Evolutionary conservation across 2,113 vertebrate species (phyloP).

Genomic region (Ciconia stormi): DNA sequence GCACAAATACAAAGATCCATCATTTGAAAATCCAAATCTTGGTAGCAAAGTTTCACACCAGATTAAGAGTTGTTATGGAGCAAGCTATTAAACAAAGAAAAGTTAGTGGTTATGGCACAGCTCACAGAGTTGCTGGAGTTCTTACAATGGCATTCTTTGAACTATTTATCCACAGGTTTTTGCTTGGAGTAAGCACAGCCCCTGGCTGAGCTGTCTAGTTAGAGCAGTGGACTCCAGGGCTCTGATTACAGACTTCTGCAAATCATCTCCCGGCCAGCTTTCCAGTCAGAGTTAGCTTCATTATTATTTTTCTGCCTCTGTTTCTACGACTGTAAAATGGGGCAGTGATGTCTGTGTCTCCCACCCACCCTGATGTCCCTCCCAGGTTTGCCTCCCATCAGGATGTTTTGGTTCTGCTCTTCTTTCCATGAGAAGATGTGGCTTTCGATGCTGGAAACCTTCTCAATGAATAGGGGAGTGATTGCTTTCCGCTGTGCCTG

Average conservation of each 20-base stretch:
- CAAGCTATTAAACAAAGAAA: not conserved
- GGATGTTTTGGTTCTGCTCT: not conserved
- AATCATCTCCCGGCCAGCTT: not conserved
- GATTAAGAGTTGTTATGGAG: not conserved
- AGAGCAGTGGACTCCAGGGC: not conserved
- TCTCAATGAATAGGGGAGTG: rapidly evolving
- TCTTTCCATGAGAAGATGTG: not conserved
- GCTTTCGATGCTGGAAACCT: not conserved
- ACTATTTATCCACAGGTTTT: not conserved
- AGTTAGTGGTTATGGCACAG: not conserved
- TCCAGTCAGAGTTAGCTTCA: not conserved
- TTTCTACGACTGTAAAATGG: not conserved
- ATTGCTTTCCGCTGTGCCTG: not conserved
- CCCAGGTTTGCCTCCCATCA: not conserved
- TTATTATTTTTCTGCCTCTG: not conserved
- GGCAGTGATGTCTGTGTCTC: not conserved
- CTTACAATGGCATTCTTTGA: not conserved
- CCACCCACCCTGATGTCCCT: not conserved
- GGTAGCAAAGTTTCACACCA: not conserved
- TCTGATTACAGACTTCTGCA: not conserved
- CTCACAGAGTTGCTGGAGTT: not conserved
- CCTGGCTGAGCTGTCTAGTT: not conserved
- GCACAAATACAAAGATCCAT: not conserved
- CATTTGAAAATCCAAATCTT: not conserved
- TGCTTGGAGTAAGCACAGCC: not conserved